Base-by-base conservation (phyloP, 2,888 invertebrate species). In the Troides oblongomaculatus region DNA sequence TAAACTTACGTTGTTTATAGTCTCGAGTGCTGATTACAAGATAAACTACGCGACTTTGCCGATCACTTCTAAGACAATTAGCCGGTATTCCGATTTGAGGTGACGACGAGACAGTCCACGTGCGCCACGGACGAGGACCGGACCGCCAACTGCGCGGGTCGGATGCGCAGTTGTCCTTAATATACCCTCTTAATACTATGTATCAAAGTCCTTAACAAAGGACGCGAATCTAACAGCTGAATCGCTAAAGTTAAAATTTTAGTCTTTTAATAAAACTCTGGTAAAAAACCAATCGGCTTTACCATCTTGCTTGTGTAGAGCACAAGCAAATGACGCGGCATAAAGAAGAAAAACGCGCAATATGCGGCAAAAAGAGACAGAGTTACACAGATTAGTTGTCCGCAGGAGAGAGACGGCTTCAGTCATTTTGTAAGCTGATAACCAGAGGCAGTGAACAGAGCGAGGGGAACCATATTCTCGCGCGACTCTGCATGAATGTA, bases 391-490 rank as follows among this genome's bases (percentile, higher is more conserved):
- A 85, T 87, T 86, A 85, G 83, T 79, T 74, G 78, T 76, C 74
- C 72, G 88, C 77, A 73, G 78, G 88, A 92, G 83, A 77, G 86
- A 84, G 92, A 91, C 83, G 81, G 87, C 81, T 79, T 84, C 78
- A 83, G 84, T 86, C 91, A 89, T 91, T 92, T 92, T 90, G 91
- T 92, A 89, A 92, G 90, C 90, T 92, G 92, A 92, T 92, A 92
- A 92, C 90, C 90, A 89, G 88, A 90, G 70, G 85, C 87, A 89
- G 88, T 83, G 84, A 88, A 87, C 88, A 85, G 85, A 87, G 85
- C 88, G 89, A 89, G 92, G 91, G 91, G 91, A 89, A 90, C 88
- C 88, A 89, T 90, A 90, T 90, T 92, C 91, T 91, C 88, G 87
- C 86, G 87, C 89, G 87, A 85, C 85, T 89, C 87, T 83, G 84